Conservation (phyloP, 35 echinoderm and acorn worm genomes). For the Lytechinus variegatus region DNA sequence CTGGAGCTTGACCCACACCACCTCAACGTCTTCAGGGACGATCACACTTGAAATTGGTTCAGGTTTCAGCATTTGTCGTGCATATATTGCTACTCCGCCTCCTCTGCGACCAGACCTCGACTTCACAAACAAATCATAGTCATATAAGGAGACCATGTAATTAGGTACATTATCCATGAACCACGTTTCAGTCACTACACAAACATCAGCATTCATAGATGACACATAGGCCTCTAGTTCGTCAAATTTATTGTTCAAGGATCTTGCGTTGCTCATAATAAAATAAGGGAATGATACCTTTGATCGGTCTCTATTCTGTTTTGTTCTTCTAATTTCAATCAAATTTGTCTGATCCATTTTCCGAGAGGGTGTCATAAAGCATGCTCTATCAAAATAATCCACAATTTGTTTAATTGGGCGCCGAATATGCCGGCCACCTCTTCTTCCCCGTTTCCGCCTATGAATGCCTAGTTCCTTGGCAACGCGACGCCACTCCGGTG, state of each 20-base stretch:
- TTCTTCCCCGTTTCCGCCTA: not conserved
- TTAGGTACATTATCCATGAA: not conserved
- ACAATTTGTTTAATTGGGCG: not conserved
- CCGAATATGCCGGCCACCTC: not conserved
- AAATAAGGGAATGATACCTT: not conserved
- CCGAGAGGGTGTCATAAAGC: not conserved
- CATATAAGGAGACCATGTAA: not conserved
- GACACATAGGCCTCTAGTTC: not conserved
- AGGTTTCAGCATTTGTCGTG: not conserved
- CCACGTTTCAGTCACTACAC: not conserved
- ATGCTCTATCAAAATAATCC: not conserved
- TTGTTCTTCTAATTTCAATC: not conserved
- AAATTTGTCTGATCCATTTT: not conserved
- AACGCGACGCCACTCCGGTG: not conserved
- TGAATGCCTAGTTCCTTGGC: not conserved
- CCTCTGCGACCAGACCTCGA: not conserved
- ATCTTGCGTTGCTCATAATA: not conserved
- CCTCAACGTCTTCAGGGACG: not conserved
- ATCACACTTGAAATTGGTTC: not conserved
- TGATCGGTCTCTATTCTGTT: not conserved
- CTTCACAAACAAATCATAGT: conserved; percentile 33
- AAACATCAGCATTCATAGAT: not conserved
- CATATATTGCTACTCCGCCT: conserved; percentile 18
- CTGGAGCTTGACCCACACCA: conserved; percentile 3
- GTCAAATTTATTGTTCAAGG: not conserved